Conservation (phyloP, 2,888 invertebrate species). For the Arrhopalites spinosus region DNA sequence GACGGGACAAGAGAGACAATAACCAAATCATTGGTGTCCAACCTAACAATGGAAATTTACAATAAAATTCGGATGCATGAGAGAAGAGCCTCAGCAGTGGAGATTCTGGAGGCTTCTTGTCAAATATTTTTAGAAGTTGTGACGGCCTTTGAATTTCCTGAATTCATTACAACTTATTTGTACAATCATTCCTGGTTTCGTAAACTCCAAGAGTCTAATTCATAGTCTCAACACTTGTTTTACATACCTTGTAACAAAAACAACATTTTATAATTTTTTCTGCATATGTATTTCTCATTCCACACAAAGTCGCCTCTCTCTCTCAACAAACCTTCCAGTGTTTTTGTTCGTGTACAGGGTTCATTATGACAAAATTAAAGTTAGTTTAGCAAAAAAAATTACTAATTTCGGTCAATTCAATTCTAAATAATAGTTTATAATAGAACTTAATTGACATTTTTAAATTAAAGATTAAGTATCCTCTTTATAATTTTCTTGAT, state of each 20-base stretch:
- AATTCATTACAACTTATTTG: slow-evolving; percentile 70
- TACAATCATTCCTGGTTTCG: slow-evolving; percentile 61
- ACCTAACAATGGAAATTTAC: slow-evolving; percentile 61
- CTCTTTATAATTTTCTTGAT: too few relatives aligned
- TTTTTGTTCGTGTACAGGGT: neutral
- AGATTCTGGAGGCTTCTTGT: slow-evolving; percentile 57
- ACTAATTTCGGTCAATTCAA: too few relatives aligned
- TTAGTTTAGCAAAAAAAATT: too few relatives aligned
- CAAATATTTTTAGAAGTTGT: slow-evolving; percentile 69
- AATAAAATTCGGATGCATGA: slow-evolving; percentile 56
- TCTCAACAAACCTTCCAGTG: neutral
- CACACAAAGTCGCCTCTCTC: neutral
- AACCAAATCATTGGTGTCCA: slow-evolving; percentile 63
- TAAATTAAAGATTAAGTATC: too few relatives aligned
- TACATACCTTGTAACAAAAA: neutral
- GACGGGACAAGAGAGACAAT: slow-evolving; percentile 62
- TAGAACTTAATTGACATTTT: too few relatives aligned
- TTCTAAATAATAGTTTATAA: too few relatives aligned
- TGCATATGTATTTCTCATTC: neutral
- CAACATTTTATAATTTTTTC: neutral
- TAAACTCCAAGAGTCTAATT: slow-evolving; percentile 7
- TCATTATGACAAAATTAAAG: neutral
- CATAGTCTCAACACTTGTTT: neutral
- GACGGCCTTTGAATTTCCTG: slow-evolving; percentile 66
- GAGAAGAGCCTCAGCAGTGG: slow-evolving; percentile 1